Conservation (phyloP, 2,797 vertebrate genomes). For the Lepilemur septentrionalis region DNA sequence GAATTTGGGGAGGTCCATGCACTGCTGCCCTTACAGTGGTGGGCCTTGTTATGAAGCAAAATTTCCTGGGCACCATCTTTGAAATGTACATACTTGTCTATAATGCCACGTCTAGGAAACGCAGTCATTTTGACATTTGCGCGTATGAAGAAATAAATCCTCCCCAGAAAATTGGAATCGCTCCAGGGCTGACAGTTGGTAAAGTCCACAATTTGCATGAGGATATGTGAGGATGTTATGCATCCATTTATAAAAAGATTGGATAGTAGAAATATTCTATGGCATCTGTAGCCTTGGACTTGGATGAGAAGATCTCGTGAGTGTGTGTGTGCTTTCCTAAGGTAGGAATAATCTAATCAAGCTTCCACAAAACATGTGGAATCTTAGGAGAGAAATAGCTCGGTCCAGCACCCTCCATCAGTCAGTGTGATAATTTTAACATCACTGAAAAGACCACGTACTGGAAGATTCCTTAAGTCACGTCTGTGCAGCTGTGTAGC, state of each 20-base stretch:
- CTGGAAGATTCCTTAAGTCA: constrained; percentile 18
- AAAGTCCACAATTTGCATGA: constrained; percentile 43
- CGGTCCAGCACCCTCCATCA: neutral
- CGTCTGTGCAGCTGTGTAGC: neutral
- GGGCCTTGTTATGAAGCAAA: neutral
- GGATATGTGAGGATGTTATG: neutral
- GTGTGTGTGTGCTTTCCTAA: neutral
- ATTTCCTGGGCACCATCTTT: neutral
- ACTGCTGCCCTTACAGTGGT: neutral
- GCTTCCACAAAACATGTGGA: neutral
- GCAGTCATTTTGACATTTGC: constrained; percentile 28
- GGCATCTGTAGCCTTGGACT: neutral
- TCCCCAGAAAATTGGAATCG: constrained; percentile 1
- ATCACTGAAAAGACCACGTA: neutral
- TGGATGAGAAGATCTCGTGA: neutral
- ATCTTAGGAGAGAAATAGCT: neutral
- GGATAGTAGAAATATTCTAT: neutral
- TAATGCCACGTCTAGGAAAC: neutral
- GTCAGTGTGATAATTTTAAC: neutral
- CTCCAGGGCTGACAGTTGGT: neutral
- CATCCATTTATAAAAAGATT: constrained; percentile 18
- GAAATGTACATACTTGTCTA: neutral
- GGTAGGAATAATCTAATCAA: neutral
- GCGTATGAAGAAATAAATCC: neutral
- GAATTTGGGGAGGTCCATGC: neutral